Percentiles rank a stretch among this genome's conserved stretches.
phyloP scores from a whole-genome alignment of 92 coral and sea anemone species.

The Parazoanthus swiftii region DNA sequence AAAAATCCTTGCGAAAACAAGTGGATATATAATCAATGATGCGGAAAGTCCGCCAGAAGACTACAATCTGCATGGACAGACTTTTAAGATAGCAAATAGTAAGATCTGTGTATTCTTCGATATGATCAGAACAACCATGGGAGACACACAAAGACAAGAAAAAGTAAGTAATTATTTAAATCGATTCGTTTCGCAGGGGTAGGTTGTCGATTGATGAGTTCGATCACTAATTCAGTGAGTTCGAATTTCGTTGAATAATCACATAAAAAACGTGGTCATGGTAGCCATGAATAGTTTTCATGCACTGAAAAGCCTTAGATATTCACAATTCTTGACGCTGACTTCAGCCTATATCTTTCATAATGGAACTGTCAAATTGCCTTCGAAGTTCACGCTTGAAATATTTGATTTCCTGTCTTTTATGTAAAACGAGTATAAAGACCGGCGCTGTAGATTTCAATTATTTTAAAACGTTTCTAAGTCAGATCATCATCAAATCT shows the following conservation, averaged over 20 bases:
- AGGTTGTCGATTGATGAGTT: not conserved
- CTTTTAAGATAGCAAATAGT: constrained; percentile 13
- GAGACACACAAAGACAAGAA: constrained; percentile 51
- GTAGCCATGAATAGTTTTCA: not conserved
- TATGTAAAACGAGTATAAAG: not conserved
- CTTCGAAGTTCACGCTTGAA: constrained; percentile 11
- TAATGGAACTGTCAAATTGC: not conserved
- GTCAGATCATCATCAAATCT: constrained; percentile 9
- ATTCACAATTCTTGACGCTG: not conserved
- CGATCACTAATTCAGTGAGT: not conserved
- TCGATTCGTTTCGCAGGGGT: not conserved
- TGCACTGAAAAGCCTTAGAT: not conserved
- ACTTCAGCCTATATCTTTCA: not conserved
- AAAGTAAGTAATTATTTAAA: constrained; percentile 51
- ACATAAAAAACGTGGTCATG: not conserved
- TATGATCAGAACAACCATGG: constrained; percentile 72
- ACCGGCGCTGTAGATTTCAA: not conserved
- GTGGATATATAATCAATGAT: not conserved
- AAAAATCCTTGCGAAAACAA: constrained; percentile 14
- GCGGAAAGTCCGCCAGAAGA: constrained; percentile 20
- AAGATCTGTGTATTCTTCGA: not conserved
- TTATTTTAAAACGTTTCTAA: not conserved
- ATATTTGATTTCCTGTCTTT: not conserved
- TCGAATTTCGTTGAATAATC: constrained; percentile 10
- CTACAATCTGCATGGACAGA: not conserved